These are phyloP conservation scores for Hypotaenidia philippensis DNA, from an alignment of 2,797 vertebrate species.

Conservation along the genomic window DNA sequence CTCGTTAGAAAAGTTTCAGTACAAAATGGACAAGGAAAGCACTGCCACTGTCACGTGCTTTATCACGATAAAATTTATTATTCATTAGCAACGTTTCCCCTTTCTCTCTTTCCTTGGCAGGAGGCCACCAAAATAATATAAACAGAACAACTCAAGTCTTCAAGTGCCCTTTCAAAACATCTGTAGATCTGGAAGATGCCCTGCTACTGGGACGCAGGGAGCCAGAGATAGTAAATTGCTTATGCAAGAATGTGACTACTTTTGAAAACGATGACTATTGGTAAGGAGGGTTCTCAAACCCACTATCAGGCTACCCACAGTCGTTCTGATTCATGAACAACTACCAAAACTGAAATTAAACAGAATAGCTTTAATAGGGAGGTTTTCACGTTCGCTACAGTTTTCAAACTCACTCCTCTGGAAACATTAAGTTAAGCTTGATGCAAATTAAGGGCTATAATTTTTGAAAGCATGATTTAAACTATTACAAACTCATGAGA, in stretches of 20 bases:
- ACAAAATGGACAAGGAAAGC: constrained; percentile 9
- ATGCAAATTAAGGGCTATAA: neutral
- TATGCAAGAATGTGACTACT: neutral
- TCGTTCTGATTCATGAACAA: neutral
- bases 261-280: neutral
- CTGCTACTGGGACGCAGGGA: neutral
- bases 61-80: neutral
- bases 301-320: neutral
- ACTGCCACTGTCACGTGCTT: neutral
- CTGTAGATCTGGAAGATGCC: neutral
- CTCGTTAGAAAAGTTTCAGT: neutral
- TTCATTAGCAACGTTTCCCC: constrained; percentile 22
- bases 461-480: constrained; percentile 49
- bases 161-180: neutral
- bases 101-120: constrained; percentile 64
- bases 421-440: neutral
- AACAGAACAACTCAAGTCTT: neutral
- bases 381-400: neutral
- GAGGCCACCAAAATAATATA: neutral
- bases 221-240: neutral
- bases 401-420: neutral
- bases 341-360: neutral
- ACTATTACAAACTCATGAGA: neutral
- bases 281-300: neutral
- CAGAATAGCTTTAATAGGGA: neutral